Evolutionary conservation across 37 sponge, comb jelly and placozoan genomes (phyloP).

Genomic region (Bolinopsis microptera): DNA sequence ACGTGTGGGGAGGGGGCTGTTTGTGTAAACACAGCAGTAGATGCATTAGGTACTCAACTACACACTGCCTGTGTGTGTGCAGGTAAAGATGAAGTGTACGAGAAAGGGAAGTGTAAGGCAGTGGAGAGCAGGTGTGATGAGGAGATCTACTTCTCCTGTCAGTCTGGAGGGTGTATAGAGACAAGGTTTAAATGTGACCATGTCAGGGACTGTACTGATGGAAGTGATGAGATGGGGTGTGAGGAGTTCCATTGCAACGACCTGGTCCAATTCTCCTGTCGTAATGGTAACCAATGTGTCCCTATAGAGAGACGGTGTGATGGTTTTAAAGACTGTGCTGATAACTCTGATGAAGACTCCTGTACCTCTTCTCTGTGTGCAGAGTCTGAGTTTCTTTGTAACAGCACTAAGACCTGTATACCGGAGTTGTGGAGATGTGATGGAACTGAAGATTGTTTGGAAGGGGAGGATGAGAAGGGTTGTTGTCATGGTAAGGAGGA

Average conservation of each 20-base stretch:
- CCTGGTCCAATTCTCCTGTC: background rate
- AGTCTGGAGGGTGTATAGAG: slow-evolving; percentile 4
- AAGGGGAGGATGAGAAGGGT: slow-evolving; percentile 43
- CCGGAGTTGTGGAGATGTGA: background rate
- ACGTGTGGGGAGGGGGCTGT: background rate
- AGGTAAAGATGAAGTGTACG: background rate
- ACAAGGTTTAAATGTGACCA: slow-evolving; percentile 19
- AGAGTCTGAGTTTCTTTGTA: slow-evolving; percentile 9
- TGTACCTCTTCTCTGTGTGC: background rate
- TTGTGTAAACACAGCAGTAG: slow-evolving; percentile 34
- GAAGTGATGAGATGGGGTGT: slow-evolving; percentile 43
- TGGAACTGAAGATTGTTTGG: background rate
- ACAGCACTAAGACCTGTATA: background rate
- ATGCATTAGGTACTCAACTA: background rate
- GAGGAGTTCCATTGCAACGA: background rate
- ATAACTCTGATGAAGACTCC: background rate
- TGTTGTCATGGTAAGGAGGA: too few species aligned
- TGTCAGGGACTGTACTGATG: slow-evolving; percentile 33
- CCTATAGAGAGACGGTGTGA: slow-evolving; percentile 25
- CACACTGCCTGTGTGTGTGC: slow-evolving; percentile 24
- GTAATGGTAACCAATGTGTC: background rate
- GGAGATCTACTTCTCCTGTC: slow-evolving; percentile 8
- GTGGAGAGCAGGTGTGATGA: background rate
- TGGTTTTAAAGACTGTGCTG: background rate
- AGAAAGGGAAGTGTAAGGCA: background rate